Evolutionary conservation across 2,888 invertebrate genomes (phyloP).

Genomic region (Himalopsyche anomala): DNA sequence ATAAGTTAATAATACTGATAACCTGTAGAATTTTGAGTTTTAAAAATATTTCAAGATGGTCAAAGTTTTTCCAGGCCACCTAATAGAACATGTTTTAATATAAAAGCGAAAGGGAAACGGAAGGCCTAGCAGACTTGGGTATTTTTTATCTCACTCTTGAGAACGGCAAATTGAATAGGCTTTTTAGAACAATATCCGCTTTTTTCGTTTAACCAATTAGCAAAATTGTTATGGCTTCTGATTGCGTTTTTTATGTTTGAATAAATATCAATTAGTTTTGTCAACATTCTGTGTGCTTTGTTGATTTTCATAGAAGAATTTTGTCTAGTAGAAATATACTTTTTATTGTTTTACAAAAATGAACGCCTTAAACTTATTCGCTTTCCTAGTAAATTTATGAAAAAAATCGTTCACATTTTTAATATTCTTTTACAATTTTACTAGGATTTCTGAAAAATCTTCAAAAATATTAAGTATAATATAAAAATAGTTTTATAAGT

Average conservation of each 20-base stretch:
- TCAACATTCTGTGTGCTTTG: background rate
- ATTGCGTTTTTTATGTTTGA: background rate
- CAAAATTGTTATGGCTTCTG: background rate
- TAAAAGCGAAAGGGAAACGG: conserved; percentile 43
- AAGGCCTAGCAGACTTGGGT: conserved; percentile 6
- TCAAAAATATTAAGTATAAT: no score
- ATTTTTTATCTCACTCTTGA: conserved; percentile 17
- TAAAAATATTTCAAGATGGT: no score
- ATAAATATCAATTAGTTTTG: conserved; percentile 9
- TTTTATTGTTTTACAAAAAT: no score
- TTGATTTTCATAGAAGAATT: background rate
- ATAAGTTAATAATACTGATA: no score
- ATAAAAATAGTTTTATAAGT: no score
- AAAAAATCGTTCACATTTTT: no score
- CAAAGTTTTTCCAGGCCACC: background rate
- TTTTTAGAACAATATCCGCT: conserved; percentile 33
- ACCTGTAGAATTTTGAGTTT: no score
- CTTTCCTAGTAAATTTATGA: no score
- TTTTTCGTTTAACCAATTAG: conserved; percentile 13
- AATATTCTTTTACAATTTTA: no score
- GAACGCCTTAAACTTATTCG: no score
- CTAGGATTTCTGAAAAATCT: no score
- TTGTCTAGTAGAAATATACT: no score
- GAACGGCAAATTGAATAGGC: conserved; percentile 33
- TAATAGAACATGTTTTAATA: conserved; percentile 5